These are phyloP conservation scores for Caerostris darwini DNA, from an alignment of 1,140 invertebrate genomes.

Conservation along the genomic window DNA sequence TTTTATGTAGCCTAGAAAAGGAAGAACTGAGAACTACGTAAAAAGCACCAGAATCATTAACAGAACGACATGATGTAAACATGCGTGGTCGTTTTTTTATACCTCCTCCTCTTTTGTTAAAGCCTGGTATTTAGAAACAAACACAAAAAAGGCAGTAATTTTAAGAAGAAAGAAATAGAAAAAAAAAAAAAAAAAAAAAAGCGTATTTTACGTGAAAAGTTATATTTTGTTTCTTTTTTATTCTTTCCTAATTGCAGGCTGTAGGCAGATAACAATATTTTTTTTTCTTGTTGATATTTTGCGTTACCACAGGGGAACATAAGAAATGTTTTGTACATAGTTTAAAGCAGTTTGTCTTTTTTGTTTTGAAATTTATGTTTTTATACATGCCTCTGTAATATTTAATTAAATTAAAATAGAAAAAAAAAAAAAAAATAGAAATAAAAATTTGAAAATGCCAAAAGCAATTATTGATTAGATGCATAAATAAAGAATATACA, in stretches of 20 bases:
- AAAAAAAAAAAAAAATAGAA: no score
- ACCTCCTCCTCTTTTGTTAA: constrained; percentile 19
- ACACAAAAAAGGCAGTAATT: constrained; percentile 33
- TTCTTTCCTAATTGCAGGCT: not conserved
- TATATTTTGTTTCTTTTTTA: not conserved
- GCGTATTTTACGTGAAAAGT: constrained; percentile 33
- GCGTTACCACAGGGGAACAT: not conserved
- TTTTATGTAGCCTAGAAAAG: not conserved
- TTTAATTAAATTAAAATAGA: no score
- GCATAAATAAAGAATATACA: no score
- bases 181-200: not conserved
- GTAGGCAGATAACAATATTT: not conserved
- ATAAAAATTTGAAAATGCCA: no score
- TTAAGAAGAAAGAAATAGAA: not conserved
- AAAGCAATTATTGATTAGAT: no score
- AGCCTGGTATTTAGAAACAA: constrained; percentile 59
- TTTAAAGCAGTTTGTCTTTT: not conserved
- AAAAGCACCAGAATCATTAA: constrained; percentile 65
- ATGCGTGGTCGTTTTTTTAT: constrained; percentile 62
- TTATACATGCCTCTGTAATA: no score
- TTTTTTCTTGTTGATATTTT: not conserved
- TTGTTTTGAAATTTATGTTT: not conserved
- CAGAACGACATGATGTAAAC: constrained; percentile 67
- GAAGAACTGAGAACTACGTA: constrained; percentile 14
- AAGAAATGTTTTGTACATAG: not conserved